phyloP scores from a whole-genome alignment of 2,888 invertebrate genomes.

The Anthrax anthrax region DNA sequence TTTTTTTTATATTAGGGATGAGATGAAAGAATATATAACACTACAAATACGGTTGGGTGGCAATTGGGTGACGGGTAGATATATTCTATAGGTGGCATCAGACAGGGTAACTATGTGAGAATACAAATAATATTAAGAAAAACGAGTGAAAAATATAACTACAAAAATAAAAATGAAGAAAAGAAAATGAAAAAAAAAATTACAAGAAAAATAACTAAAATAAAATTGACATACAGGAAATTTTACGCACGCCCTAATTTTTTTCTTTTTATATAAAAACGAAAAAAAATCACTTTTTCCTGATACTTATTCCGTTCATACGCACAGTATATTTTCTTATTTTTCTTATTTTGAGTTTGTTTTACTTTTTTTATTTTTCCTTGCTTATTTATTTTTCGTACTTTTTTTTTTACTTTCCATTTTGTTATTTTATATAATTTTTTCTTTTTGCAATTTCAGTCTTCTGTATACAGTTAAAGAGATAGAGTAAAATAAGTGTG shows the following conservation, averaged over 20 bases:
- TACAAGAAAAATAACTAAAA: slow-evolving; percentile 1
- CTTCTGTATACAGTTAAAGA: not conserved
- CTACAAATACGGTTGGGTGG: no score
- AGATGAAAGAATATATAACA: no score
- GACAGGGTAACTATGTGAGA: no score
- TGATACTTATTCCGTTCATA: no score
- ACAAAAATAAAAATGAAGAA: not conserved
- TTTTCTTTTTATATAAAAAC: not conserved
- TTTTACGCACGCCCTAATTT: slow-evolving; percentile 8
- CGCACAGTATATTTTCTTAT: no score
- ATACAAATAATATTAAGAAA: not conserved
- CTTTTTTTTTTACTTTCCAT: not conserved
- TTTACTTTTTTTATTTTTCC: not conserved
- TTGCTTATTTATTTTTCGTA: not conserved
- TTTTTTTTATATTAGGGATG: no score
- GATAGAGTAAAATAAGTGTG: not conserved
- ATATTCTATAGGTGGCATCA: no score
- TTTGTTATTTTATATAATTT: not conserved
- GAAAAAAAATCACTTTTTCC: no score
- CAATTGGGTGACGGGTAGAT: no score
- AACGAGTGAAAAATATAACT: not conserved
- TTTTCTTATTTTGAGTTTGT: not conserved
- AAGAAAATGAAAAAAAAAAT: not conserved
- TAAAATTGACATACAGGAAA: slow-evolving; percentile 9
- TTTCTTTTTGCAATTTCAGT: slow-evolving; percentile 3